Base-by-base conservation (phyloP, 1,140 invertebrate genomes). In the Diachasmimorpha longicaudata region DNA sequence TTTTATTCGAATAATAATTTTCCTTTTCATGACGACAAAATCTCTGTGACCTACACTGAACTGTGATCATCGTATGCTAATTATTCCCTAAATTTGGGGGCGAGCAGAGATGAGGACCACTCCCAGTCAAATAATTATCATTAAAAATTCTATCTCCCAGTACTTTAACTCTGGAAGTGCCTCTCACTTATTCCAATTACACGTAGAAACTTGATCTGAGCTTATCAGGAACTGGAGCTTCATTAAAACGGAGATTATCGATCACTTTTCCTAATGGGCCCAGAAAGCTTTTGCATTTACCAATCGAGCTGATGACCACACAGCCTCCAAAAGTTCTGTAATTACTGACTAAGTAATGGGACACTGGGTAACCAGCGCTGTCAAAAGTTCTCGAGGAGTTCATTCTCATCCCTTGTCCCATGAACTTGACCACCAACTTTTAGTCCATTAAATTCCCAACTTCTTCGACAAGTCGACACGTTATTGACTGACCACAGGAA, bases 371-470 rank as follows among this genome's bases (percentile, higher is more conserved):
- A 63, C 19, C 19, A 63, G 11, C 19, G 14, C 58, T 25, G 58
- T 23, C 21, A 25, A 3, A 63, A 63, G 58, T 63, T 63, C 21
- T 19, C 5, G 14, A n/a, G 14, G 21, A 63, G 19, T 63, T 63
- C 21, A 31, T 63, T 25, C 48, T 14, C 21, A 25, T 25, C 19
- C 5, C 19, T 23, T 63, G 58, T 63, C 58, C 31, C 58, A 13
- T 63, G 58, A 63, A 63, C 58, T 63, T 63, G 58, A 63, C 58
- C 58, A 25, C 23, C 13, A 63, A 63, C 58, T 63, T 63, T 63
- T 13, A 8, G 10, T 6, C 58, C 4, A 63, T 63, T 63, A 31
- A 63, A 63, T 63, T 13, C 31, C 19, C 1, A 63, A 63, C 58
- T 63, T 63, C 19, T 23, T 4, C 23, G 14, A 52, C 48, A 16